Base-by-base conservation (phyloP, 2,797 vertebrate genomes). In the Chelidonichthys spinosus region DNA sequence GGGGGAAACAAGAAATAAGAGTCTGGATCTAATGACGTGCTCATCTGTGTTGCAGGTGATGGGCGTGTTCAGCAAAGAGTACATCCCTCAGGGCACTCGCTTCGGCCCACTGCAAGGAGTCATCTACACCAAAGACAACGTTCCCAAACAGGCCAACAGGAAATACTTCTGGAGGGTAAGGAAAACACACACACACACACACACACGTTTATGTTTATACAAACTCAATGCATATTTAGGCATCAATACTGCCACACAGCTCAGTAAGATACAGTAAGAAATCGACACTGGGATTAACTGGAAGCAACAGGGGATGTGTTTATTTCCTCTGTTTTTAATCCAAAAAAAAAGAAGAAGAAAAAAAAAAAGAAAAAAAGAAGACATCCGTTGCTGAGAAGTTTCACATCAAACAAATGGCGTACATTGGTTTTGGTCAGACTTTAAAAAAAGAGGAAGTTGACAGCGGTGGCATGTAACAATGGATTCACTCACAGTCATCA, bases 111-210 rank as follows among this genome's bases (percentile, higher is more conserved):
- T 96, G 54, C 90, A 93, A 60, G 95, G 95, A 35, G 90, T 93
- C 61, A 78, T 94, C 83, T 96, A 94, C 87, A 90, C 92, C 93
- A 94, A 93, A 92, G 92, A 95, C 74, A 92, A 82, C 0, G 93
- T 95, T 11, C 94, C 95, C 6, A 92, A 91, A 32, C 88, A 92
- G 35, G 90, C 93, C 75, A 94, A 94, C 90, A 85, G 93, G 62
- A 95, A 95, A 78, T 95, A 95, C 87, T 95, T 95, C 82, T 96
- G 95, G 95, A 94, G 93, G 92, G 95, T 96, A 83, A 94, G 94
- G 74, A 18, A 54, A 63, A 67, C 35, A 11, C 36, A 63, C 33
- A 60, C 32, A 7, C 14, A 47, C 6, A 62, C 10, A 63, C 32
- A 2, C n/a, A 5, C 11, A 37, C 11, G 25, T 25, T 25, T 25